Evolutionary conservation across 2,888 invertebrate species (phyloP).

Genomic region (Euzophera pinguis): DNA sequence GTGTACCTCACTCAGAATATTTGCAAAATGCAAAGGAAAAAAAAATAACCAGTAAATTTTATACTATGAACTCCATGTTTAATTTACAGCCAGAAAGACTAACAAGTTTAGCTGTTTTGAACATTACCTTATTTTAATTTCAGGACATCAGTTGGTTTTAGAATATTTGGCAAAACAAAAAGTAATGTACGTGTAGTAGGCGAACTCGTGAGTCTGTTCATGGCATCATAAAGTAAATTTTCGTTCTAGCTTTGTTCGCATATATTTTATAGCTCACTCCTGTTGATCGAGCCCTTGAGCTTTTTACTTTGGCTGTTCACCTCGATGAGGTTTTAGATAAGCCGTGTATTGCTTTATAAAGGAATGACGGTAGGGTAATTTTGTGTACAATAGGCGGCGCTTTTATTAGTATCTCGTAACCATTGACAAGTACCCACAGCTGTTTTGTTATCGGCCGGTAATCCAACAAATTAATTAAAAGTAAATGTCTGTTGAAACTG

Average conservation of each 20-base stretch:
- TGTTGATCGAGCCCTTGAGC: slow-evolving; percentile 41
- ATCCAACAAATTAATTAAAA: too few relatives aligned
- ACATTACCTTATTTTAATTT: too few relatives aligned
- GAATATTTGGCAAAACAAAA: not conserved
- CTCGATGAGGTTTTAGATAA: slow-evolving; percentile 14
- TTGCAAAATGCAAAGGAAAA: not conserved
- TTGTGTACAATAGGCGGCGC: slow-evolving; percentile 11
- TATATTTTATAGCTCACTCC: slow-evolving; percentile 41
- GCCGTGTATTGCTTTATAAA: slow-evolving; percentile 15
- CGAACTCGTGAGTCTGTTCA: slow-evolving; percentile 29
- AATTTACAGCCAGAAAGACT: not conserved
- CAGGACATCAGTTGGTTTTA: not conserved
- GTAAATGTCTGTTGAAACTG: too few relatives aligned
- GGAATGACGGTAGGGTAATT: slow-evolving; percentile 9
- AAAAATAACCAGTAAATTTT: not conserved
- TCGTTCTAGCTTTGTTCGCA: slow-evolving; percentile 31
- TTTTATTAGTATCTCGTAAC: slow-evolving; percentile 14
- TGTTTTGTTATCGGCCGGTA: too few relatives aligned
- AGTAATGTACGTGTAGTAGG: not conserved
- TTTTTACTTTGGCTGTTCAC: slow-evolving; percentile 21
- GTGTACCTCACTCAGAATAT: not conserved
- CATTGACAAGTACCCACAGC: slow-evolving; percentile 22
- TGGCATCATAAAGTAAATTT: slow-evolving; percentile 40
- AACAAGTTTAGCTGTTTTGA: not conserved
- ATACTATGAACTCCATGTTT: not conserved